A percentile compares a stretch with the other conserved stretches of the same genome.
Evolutionary conservation across 2,888 invertebrate species (phyloP).

Genomic region (Acleris laterana): DNA sequence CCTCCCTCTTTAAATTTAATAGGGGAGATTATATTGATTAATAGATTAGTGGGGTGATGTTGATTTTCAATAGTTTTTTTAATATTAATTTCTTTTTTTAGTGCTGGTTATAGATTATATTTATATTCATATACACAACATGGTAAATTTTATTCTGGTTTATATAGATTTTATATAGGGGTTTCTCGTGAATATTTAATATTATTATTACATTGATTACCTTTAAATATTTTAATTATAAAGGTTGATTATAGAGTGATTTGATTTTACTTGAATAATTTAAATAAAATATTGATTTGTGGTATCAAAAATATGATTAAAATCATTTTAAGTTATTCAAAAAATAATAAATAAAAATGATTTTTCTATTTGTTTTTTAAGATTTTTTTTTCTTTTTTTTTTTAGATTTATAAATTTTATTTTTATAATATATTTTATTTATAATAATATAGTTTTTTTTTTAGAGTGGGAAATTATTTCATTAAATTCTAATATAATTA

Average conservation of each 20-base stretch:
- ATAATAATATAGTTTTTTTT: conserved; percentile 73
- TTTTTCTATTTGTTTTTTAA: conserved; percentile 77
- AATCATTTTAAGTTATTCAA: conserved; percentile 79
- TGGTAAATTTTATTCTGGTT: conserved; percentile 78
- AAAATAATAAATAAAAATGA: conserved; percentile 63
- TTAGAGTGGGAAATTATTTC: conserved; percentile 83
- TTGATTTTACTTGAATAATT: conserved; percentile 87
- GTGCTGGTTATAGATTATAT: conserved; percentile 86
- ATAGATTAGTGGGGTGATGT: conserved; percentile 82
- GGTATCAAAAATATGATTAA: conserved; percentile 83
- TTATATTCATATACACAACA: conserved; percentile 87
- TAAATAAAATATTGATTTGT: conserved; percentile 88
- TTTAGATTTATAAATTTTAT: conserved; percentile 70
- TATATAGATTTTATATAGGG: conserved; percentile 78
- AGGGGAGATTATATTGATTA: conserved; percentile 87
- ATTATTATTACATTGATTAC: conserved; percentile 86
- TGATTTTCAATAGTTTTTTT: conserved; percentile 78
- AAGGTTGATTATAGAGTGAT: conserved; percentile 79
- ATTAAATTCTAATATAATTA: conserved; percentile 75
- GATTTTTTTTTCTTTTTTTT: conserved; percentile 77
- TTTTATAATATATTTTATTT: conserved; percentile 74
- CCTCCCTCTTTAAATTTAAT: conserved; percentile 88
- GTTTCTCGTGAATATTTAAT: conserved; percentile 84
- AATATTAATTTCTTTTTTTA: conserved; percentile 86
- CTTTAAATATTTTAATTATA: conserved; percentile 86